Conservation (phyloP, 2,113 vertebrate species). For the Psammodynastes pulverulentus region DNA sequence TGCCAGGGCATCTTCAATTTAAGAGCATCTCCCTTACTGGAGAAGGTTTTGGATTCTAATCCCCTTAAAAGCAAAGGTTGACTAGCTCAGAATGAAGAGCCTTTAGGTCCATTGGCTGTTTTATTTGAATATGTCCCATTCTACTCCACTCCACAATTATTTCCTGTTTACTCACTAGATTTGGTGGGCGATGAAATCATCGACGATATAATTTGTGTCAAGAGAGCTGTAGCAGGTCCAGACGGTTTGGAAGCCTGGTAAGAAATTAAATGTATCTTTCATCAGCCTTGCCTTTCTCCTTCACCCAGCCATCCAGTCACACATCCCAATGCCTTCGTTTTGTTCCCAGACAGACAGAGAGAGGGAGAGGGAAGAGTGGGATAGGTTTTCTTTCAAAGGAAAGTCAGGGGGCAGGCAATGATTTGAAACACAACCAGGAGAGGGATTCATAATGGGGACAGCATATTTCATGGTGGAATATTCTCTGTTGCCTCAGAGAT, state of each 20-base stretch:
- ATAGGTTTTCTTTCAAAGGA: background rate
- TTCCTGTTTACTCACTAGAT: conserved; percentile 31
- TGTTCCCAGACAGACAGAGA: background rate
- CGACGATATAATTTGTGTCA: conserved; percentile 56
- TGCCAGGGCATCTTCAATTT: background rate
- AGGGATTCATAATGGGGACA: background rate
- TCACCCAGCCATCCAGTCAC: background rate
- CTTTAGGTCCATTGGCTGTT: background rate
- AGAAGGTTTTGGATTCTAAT: background rate
- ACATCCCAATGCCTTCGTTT: background rate
- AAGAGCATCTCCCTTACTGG: background rate
- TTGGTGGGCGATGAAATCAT: conserved; percentile 53
- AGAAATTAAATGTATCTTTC: conserved; percentile 2
- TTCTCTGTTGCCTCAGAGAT: background rate
- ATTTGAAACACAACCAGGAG: background rate
- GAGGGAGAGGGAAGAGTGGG: no score
- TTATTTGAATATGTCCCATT: background rate
- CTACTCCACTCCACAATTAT: background rate
- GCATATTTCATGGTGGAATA: background rate
- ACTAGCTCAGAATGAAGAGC: background rate
- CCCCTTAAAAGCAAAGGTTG: background rate
- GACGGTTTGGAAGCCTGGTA: conserved; percentile 48
- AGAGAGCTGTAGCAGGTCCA: conserved; percentile 30
- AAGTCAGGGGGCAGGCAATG: background rate
- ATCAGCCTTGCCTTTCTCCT: background rate